A percentile compares a stretch with the other conserved stretches of the same genome.
Evolutionary conservation across 1,140 invertebrate genomes (phyloP).

Genomic region (Scaptomyza pallida): DNA sequence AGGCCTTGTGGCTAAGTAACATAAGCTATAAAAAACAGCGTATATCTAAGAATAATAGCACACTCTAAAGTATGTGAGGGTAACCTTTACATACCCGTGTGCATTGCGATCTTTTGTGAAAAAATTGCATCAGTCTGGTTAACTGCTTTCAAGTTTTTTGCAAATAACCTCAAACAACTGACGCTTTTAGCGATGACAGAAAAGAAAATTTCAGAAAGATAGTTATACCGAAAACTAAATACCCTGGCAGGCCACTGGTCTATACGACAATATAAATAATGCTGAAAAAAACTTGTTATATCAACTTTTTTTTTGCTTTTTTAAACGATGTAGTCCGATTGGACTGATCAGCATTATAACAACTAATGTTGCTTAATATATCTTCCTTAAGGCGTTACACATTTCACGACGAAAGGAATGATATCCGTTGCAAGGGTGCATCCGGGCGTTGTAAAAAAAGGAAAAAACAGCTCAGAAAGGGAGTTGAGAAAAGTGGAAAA

Average conservation of each 20-base stretch:
- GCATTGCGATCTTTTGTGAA: constrained; percentile 16
- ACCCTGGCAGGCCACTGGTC: background rate
- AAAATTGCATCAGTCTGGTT: constrained; percentile 48
- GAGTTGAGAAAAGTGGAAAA: background rate
- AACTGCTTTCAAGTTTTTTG: constrained; percentile 65
- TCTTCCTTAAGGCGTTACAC: background rate
- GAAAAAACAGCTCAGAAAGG: background rate
- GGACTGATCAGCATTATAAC: too few species aligned
- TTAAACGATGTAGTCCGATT: too few species aligned
- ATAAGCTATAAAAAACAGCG: too few species aligned
- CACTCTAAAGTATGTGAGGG: too few species aligned
- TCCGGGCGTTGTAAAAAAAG: too few species aligned
- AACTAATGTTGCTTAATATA: background rate
- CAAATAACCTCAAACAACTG: constrained; percentile 57
- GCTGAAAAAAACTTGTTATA: too few species aligned
- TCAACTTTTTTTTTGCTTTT: too few species aligned
- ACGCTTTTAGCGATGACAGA: constrained; percentile 47
- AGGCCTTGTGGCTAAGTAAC: too few species aligned
- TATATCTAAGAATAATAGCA: too few species aligned
- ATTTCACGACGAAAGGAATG: background rate
- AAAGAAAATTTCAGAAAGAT: background rate
- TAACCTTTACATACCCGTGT: constrained; percentile 1
- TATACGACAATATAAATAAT: background rate
- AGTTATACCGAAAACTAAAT: background rate
- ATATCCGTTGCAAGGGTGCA: background rate